phyloP scores from a whole-genome alignment of 1,140 invertebrate species.

The Delia radicum region DNA sequence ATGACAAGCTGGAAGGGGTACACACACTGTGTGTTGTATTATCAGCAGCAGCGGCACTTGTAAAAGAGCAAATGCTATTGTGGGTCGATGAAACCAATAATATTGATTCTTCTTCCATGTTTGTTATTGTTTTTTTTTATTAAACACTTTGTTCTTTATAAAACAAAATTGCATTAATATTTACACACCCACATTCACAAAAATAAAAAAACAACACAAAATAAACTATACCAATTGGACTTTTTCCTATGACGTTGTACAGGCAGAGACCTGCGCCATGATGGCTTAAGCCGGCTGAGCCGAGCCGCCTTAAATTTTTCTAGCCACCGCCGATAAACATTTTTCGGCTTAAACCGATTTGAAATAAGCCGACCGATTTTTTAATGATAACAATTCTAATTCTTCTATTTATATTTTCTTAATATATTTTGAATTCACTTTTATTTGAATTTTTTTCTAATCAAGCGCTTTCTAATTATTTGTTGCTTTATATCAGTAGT shows the following conservation, averaged over 20 bases:
- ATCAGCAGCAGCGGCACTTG: not conserved
- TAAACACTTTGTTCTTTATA: not conserved
- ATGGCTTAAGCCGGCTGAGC: too few relatives aligned
- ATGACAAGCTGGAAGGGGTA: not conserved
- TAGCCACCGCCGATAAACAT: too few relatives aligned
- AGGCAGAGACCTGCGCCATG: too few relatives aligned
- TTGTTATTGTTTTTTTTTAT: not conserved
- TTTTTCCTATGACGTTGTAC: not conserved
- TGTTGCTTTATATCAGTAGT: too few relatives aligned
- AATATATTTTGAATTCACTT: too few relatives aligned
- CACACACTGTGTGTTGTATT: not conserved
- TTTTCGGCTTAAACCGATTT: too few relatives aligned
- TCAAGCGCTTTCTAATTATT: too few relatives aligned
- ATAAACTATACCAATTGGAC: not conserved
- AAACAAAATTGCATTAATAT: not conserved
- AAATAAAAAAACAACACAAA: not conserved
- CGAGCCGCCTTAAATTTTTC: too few relatives aligned
- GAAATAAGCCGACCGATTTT: too few relatives aligned
- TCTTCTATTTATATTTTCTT: too few relatives aligned
- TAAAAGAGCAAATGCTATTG: not conserved
- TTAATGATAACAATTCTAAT: too few relatives aligned
- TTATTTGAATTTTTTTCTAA: too few relatives aligned
- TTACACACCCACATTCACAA: not conserved
- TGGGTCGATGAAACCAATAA: not conserved
- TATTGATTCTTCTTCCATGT: not conserved